Base-by-base conservation (phyloP, 2,888 invertebrate genomes). In the Eulithis testata region DNA sequence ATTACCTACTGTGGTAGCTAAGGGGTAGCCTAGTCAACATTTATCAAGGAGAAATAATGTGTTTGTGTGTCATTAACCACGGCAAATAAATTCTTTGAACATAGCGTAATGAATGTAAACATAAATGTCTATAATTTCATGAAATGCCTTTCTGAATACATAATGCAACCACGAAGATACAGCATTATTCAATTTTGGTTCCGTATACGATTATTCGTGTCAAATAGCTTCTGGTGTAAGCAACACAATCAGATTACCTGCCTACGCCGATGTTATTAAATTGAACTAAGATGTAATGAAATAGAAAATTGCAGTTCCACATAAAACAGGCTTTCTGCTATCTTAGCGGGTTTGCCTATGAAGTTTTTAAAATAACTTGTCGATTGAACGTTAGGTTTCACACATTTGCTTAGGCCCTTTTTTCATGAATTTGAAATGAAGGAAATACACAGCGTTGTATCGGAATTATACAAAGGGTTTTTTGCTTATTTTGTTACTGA, bases 21-120 rank as follows among this genome's bases (percentile, higher is more conserved):
- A n/a, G 21, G 2, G 12, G 11, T 67, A 63, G 54, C 55, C 51
- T 60, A 66, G 59, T 68, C 49, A 27, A 51, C 62, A 60, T 57
- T 56, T 63, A 69, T 63, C 55, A 68, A 69, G 68, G 72, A 66
- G 66, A 73, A 70, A 76, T 54, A 72, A 72, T 72, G 47, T 63
- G 63, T 70, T 72, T 63, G 49, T 52, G 60, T 75, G 72, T 73
- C 75, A 75, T 76, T 73, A 76, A 61, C 55, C 58, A 60, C 31
- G 55, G 59, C 61, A 57, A 65, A 81, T 85, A 80, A 76, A 83
- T 86, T 70, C 80, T 83, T 85, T 86, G 80, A 81, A 76, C 61
- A 76, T 73, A 77, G 2, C 66, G 51, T 69, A 68, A 72, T 70
- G 62, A 64, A 54, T 12, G 66, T 71, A 75, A 76, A 76, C 72